Conservation (phyloP, 2,888 invertebrate species). For the Callyntrura sp. region DNA sequence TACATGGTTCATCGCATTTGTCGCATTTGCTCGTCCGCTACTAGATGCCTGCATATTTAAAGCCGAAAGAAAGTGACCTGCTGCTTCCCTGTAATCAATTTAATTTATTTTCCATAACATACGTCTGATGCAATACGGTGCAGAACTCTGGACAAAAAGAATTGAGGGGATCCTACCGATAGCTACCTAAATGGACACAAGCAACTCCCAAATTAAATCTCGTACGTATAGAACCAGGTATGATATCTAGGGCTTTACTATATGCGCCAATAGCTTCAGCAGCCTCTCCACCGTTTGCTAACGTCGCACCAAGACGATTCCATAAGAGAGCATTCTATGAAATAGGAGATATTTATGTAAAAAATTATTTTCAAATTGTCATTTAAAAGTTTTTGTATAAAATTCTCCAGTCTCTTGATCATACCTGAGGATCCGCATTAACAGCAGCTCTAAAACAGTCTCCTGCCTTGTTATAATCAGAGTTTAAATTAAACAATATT, state of each 20-base stretch:
- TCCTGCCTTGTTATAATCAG: constrained; percentile 97
- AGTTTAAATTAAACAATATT: constrained; percentile 97
- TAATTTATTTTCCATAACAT: not conserved
- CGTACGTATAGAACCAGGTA: constrained; percentile 98
- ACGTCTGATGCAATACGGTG: not conserved
- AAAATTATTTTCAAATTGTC: not conserved
- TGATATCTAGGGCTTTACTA: constrained; percentile 94
- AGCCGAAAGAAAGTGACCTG: constrained; percentile 97
- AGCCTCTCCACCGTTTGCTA: constrained; percentile 97
- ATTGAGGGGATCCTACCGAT: constrained; percentile 88
- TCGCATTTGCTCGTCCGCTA: constrained; percentile 86
- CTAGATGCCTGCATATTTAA: constrained; percentile 95
- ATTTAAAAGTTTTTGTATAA: not conserved
- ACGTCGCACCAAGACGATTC: constrained; percentile 98
- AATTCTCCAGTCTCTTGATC: constrained; percentile 76
- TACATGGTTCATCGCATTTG: not conserved
- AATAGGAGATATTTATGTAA: not conserved
- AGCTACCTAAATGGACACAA: constrained; percentile 97
- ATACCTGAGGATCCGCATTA: constrained; percentile 91
- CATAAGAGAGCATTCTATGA: constrained; percentile 94
- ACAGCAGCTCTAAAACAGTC: constrained; percentile 98
- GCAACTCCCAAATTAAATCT: constrained; percentile 99
- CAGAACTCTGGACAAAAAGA: too few species aligned
- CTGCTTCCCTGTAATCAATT: constrained; percentile 91
- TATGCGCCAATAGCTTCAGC: constrained; percentile 99